Conservation (phyloP, 2,113 vertebrate genomes). For the Calcarius ornatus region DNA sequence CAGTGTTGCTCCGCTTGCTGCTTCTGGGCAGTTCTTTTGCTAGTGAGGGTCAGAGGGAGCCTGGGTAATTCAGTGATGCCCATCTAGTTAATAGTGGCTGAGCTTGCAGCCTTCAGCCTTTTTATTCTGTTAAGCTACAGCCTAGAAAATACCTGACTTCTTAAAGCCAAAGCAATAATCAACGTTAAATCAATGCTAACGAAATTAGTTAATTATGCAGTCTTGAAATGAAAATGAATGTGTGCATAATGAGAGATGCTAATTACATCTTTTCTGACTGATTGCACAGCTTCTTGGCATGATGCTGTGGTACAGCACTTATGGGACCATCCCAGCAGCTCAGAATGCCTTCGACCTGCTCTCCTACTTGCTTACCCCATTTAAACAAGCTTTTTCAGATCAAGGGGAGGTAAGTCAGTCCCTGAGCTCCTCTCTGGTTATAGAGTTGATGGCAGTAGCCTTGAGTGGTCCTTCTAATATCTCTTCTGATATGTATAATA, state of each 20-base stretch:
- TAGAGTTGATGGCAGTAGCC: background rate
- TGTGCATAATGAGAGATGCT: slow-evolving; percentile 41
- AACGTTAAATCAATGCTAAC: slow-evolving; percentile 19
- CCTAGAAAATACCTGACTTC: slow-evolving; percentile 21
- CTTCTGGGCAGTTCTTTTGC: background rate
- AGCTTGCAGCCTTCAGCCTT: background rate
- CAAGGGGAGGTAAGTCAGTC: slow-evolving; percentile 57
- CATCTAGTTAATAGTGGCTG: background rate
- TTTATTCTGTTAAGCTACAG: background rate
- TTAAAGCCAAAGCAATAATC: slow-evolving; percentile 27
- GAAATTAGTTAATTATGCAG: slow-evolving; percentile 55
- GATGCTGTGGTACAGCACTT: slow-evolving; percentile 79
- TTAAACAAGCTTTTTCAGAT: slow-evolving; percentile 57
- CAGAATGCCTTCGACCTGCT: slow-evolving; percentile 77
- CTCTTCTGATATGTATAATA: background rate
- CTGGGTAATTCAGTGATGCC: background rate
- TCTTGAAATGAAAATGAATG: slow-evolving; percentile 51
- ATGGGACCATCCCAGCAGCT: slow-evolving; percentile 66
- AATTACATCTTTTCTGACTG: slow-evolving; percentile 51
- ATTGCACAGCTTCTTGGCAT: slow-evolving; percentile 78
- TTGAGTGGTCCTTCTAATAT: background rate
- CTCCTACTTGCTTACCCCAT: slow-evolving; percentile 67
- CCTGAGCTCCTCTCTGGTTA: background rate
- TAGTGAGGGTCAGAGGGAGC: background rate
- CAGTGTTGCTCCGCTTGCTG: background rate